Evolutionary conservation across 2,888 invertebrate genomes (phyloP), one percentile per base, ranked within the genome.

Genomic region (Sphaerophoria taeniata): DNA sequence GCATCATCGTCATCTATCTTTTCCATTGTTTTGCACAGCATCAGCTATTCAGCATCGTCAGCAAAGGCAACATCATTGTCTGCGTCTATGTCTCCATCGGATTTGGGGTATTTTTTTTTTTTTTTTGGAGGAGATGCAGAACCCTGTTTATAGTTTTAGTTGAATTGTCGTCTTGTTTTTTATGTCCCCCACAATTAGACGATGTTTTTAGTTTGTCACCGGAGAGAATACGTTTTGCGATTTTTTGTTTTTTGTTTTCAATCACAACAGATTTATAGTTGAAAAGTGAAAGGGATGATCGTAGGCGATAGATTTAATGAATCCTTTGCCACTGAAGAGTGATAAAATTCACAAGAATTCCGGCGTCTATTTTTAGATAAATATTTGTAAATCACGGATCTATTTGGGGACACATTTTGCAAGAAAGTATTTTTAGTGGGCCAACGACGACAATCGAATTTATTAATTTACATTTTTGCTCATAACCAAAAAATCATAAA

Each of bases 31-130:
- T 67, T 24, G 24, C 24, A 34, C 51, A 67, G 61, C 61, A 69
- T 74, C 61, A 47, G 79, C 55, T n/a, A 45, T 60, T 73, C 33
- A 53, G 74, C 74, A 61, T 73, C 79, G 74, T 69, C 81, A 82
- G 61, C 72, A 77, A 12, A 51, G 76, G 61, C 72, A 77, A 12
- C 51, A 81, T 75, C 60, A 82, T 77, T 82, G 82, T 77, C 82
- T 72, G 31, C 60, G 72, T 65, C 77, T 72, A 69, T 77, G 82
- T 77, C 76, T 81, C 82, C 72, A 77, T 82, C 55, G 16, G 53
- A 75, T 43, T 51, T 51, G 34, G 47, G 43, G 24, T 24, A 24
- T 24, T 24, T 24, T 24, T 24, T 24, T 24, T 24, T 24, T 24
- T 24, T 24, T 24, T 24, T 1, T 24, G 24, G 24, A 24, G 24